phyloP scores from a whole-genome alignment of 2,888 invertebrate genomes.

The Zaprionus obscuricornis region DNA sequence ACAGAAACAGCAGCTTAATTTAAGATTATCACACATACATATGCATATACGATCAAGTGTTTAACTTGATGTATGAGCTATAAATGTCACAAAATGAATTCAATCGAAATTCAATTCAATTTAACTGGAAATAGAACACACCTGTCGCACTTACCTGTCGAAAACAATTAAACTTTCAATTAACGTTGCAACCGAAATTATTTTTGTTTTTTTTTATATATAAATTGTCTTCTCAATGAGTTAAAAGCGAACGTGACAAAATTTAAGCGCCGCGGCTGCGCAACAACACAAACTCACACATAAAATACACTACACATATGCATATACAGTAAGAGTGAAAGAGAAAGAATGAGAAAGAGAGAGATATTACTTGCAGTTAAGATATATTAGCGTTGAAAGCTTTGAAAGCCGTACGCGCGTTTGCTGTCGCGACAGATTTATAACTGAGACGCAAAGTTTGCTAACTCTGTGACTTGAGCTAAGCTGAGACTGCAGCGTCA shows the following conservation, averaged over 20 bases:
- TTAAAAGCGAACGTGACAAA: conserved; percentile 49
- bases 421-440: conserved; percentile 74
- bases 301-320: conserved; percentile 4
- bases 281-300: conserved; percentile 20
- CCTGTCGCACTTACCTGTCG: conserved; percentile 44
- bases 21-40: too few species aligned
- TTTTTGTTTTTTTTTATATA: background rate
- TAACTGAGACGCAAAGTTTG: conserved; percentile 53
- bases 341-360: too few species aligned
- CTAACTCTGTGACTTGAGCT: conserved; percentile 44
- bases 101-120: conserved; percentile 3
- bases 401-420: conserved; percentile 65
- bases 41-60: too few species aligned
- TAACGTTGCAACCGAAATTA: conserved; percentile 20
- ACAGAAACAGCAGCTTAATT: too few species aligned
- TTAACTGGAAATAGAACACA: conserved; percentile 11
- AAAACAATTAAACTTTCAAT: conserved; percentile 38
- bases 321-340: background rate
- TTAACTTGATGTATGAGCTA: too few species aligned
- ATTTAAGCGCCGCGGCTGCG: conserved; percentile 34
- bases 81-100: too few species aligned
- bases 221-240: conserved; percentile 22
- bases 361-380: conserved; percentile 37
- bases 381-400: conserved; percentile 54
- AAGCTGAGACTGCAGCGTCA: conserved; percentile 34